Evolutionary conservation across 35 echinoderm and acorn worm genomes (phyloP), one percentile per base, ranked within the genome.

Genomic region (Heliocidaris tuberculata): DNA sequence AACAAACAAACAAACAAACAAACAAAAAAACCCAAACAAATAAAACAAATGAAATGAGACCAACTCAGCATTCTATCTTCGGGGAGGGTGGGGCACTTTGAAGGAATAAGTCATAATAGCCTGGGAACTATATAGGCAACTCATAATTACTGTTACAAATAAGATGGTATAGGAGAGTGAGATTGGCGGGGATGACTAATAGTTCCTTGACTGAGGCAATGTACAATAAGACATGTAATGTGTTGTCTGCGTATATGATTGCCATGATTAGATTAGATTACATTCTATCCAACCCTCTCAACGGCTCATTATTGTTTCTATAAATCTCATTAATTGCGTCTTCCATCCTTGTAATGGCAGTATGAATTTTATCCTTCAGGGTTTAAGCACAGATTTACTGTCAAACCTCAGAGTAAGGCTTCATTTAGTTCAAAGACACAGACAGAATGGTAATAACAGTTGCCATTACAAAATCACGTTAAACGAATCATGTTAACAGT

Each of bases 131-230:
- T 42, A 42, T 42, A 1, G 35, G 35, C 35, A 42, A 42, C 35
- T 42, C 35, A 42, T 42, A n/a, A 78, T 24, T 27, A 78, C 65
- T 78, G 21, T 78, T 78, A 27, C 15, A 19, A 78, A n/a, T 78
- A 78, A 78, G 65, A 78, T n/a, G 65, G 17, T 78, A 24, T n/a
- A 78, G 21, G 21, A 78, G 65, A n/a, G 65, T 78, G 6, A 78
- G 65, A 12, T 24, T 78, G 19, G 35, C 35, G 35, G 35, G 35
- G 65, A 78, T 78, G 65, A 78, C 19, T 78, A 78, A 78, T 78
- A n/a, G 65, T n/a, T 78, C 65, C 65, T 78, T 78, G 65, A 78
- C 65, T 78, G 19, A 78, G 65, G 65, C 65, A 78, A 78, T 78
- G 17, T 78, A 78, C 4, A 17, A 78, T 78, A 27, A n/a, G 65